Evolutionary conservation across 2,113 vertebrate species (phyloP), one percentile per base, ranked within the genome.

Genomic region (Xyliphius kryptos): DNA sequence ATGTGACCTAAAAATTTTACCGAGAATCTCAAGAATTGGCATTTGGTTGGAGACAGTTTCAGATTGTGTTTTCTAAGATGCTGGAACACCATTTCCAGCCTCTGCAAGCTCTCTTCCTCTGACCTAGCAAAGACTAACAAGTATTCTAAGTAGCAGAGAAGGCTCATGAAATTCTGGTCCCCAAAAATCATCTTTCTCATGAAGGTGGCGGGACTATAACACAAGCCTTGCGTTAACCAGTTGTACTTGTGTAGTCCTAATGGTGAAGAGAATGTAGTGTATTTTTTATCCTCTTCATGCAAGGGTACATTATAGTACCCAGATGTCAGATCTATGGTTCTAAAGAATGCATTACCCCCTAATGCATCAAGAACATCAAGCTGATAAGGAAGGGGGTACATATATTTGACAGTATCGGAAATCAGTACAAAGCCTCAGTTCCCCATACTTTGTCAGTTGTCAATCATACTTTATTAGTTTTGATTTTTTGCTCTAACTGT

Each of bases 121-220:
- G 22, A 26, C 9, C 37, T 37, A 3, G 40, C 61, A 43, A 70
- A 70, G 3, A 70, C 59, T 5, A 70, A 15, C 11, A 74, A 38
- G 26, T 71, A 37, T 56, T 74, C 54, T 2, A 67, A 9, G 48
- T 68, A 69, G 19, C 67, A 73, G 10, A 69, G 16, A 7, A 74
- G 20, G 2, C 68, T 70, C 12, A 44, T 22, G 15, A 70, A 70
- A 14, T 63, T 70, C n/a, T 67, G 51, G 9, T 66, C 56, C 17
- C 51, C 62, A 56, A 69, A 73, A 73, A 43, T 9, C 36, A 66
- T 69, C 62, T 61, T 66, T 3, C 56, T 40, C 61, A 72, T 68
- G 15, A 73, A 73, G 9, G 56, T 53, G 32, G 58, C 63, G 5
- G 52, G 44, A 57, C 57, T 54, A 22, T 59, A 66, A 13, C 22